phyloP scores from a whole-genome alignment of 2,797 vertebrate species.

The Neomorphus geoffroyi region DNA sequence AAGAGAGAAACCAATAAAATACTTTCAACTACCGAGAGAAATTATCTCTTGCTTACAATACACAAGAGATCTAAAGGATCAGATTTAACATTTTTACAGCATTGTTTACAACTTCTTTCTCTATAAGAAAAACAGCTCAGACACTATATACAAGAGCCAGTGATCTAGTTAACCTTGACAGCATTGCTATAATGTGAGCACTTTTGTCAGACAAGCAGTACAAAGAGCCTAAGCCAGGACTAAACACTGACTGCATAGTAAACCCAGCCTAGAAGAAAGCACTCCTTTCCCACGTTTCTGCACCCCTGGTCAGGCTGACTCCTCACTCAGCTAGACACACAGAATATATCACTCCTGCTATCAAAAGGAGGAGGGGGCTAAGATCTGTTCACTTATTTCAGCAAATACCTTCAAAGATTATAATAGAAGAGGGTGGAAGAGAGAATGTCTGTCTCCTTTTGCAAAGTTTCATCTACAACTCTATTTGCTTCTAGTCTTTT shows the following conservation, averaged over 20 bases:
- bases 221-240: background rate
- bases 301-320: background rate
- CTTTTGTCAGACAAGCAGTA: background rate
- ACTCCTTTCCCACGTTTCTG: accelerated
- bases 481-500: background rate
- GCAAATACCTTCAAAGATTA: background rate
- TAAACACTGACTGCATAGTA: background rate
- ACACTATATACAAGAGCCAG: background rate
- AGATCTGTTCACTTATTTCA: background rate
- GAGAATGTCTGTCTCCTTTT: background rate
- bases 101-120: background rate
- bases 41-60: background rate
- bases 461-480: background rate
- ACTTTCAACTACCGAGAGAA: background rate
- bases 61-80: background rate
- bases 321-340: accelerated
- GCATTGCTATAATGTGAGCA: background rate
- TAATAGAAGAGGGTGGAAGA: background rate
- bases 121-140: background rate
- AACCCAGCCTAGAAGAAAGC: background rate
- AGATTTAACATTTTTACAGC: background rate
- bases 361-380: background rate
- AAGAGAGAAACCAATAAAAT: background rate
- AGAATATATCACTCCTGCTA: background rate
- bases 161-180: background rate